A percentile compares a stretch with the other conserved stretches of the same genome.
Evolutionary conservation across 2,888 invertebrate genomes (phyloP).

Genomic region (Choreutis nemorana): DNA sequence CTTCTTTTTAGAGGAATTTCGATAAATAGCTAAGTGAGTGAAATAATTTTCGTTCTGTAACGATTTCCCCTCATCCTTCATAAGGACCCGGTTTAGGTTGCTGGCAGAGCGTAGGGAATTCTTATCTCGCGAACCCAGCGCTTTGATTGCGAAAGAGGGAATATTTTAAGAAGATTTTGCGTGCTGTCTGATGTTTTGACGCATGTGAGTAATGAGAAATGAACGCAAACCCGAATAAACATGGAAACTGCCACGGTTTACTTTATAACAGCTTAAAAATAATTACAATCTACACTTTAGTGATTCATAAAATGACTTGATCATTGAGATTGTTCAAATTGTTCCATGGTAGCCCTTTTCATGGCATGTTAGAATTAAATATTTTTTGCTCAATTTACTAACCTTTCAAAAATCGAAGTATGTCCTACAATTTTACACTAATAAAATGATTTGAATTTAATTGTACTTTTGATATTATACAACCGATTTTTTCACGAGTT

Average conservation of each 20-base stretch:
- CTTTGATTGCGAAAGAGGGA: conserved; percentile 58
- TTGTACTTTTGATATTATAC: too few species aligned
- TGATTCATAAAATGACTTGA: too few species aligned
- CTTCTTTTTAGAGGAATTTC: conserved; percentile 36
- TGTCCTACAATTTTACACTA: too few species aligned
- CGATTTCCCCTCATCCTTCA: conserved; percentile 36
- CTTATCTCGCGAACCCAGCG: conserved; percentile 59
- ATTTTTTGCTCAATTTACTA: too few species aligned
- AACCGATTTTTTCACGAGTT: conserved; percentile 5
- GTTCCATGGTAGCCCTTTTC: too few species aligned
- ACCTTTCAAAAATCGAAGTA: too few species aligned
- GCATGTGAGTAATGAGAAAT: conserved; percentile 54
- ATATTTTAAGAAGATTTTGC: conserved; percentile 55
- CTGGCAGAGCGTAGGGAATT: conserved; percentile 49
- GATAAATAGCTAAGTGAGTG: conserved; percentile 46
- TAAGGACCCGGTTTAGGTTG: conserved; percentile 26
- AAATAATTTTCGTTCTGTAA: conserved; percentile 48
- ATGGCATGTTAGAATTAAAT: too few species aligned
- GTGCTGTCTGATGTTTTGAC: conserved; percentile 45
- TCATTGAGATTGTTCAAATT: too few species aligned
- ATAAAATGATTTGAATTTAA: too few species aligned
- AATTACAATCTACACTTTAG: too few species aligned
- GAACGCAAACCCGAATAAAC: too few species aligned
- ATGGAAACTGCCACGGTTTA: too few species aligned
- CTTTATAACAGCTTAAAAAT: conserved; percentile 2